Evolutionary conservation across 1,140 invertebrate genomes (phyloP), one percentile per base, ranked within the genome.

Genomic region (Tachypleus tridentatus): DNA sequence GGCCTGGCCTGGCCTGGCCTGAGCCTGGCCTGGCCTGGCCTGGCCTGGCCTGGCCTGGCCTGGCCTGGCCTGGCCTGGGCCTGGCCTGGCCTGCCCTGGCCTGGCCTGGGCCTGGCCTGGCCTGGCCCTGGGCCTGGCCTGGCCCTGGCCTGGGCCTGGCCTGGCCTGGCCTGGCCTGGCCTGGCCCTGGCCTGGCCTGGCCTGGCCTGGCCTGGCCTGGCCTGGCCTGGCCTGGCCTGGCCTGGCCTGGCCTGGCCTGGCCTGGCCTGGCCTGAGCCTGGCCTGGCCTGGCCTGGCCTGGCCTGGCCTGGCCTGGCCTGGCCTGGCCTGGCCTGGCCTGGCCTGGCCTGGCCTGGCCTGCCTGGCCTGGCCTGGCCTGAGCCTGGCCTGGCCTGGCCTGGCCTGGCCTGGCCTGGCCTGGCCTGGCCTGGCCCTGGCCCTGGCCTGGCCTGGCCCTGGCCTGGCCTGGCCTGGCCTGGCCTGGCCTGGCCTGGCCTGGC

Each of bases 21-120:
- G 68, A 65, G 58, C 69, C 69, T 70, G 70, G 62, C 66, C 63
- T 70, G 59, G 59, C 57, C 62, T 71, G 70, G 69, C 69, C 66
- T 71, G 68, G 61, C 69, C 69, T 70, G 59, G 60, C 69, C 69
- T 64, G 58, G 57, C 67, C 56, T 64, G 67, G 62, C 68, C 67
- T 66, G 68, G 68, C 69, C 68, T 70, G 68, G 59, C 67, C 54
- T 66, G 58, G 63, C 63, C 58, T 69, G 68, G 68, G 64, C 59
- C 61, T 57, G 61, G 63, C 64, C 67, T 58, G 47, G 64, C 64
- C 69, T 63, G 64, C 63, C 56, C 70, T 70, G 66, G 66, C 70
- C 70, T 71, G 67, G 70, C 70, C 70, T 71, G 69, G 69, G 69
- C 63, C 65, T n/a, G n/a, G n/a, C n/a, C n/a, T n/a, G n/a, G n/a